Base-by-base conservation (phyloP, 2,113 vertebrate genomes). In the Gorilla gorilla region DNA sequence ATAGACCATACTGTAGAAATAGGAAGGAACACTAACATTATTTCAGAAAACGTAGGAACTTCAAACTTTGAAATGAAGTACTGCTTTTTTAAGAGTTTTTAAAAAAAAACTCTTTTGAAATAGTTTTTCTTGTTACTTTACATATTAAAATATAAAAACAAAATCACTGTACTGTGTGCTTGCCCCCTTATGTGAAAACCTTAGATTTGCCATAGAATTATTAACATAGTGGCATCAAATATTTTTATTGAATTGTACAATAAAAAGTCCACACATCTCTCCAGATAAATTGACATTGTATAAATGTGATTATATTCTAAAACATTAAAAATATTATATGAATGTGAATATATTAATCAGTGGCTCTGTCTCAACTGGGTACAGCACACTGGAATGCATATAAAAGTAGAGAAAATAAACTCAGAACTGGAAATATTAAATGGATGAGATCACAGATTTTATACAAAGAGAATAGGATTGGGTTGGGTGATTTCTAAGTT, bases 161-260 rank as follows among this genome's bases (percentile, higher is more conserved):
- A 57, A 17, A 32, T 93, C 13, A 32, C 92, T 94, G 89, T 40
- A 80, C 18, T 83, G 4, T 89, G 64, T 96, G 48, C 9, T 40
- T 91, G 38, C 84, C 11, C n/a, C 3, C 6, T 17, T 80, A 20
- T 25, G 25, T 93, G 43, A 97, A 97, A 97, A 13, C 8, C 64
- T 96, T 96, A 76, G 89, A 82, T 95, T 97, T 97, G 9, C 22
- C 92, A 45, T 87, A 12, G 5, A 30, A 13, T 94, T 82, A 27
- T 83, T 97, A 64, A 16, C 17, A 96, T 45, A 92, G 48, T 96
- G 38, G 40, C 68, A 70, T 18, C 17, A 90, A 95, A 88, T 97
- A 81, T 96, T 72, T 93, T 96, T 96, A 81, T 81, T 70, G 94
- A 88, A 88, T 57, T 83, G 68, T 98, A 94, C 72, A 91, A 32